Evolutionary conservation across 2,797 vertebrate species (phyloP).

Genomic region (Glyptemys insculpta): DNA sequence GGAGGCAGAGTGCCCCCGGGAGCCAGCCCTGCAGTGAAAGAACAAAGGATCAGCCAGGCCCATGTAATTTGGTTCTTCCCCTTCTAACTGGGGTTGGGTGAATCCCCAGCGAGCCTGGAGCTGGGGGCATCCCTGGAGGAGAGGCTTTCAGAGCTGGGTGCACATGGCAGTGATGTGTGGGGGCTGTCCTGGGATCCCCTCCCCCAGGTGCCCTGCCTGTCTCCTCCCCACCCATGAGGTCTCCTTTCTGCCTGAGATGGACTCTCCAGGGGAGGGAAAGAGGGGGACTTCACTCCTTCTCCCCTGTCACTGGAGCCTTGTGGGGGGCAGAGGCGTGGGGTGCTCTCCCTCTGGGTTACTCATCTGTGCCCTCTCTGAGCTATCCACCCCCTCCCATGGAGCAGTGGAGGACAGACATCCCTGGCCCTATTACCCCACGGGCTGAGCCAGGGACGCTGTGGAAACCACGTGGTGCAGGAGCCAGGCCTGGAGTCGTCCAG

Average conservation of each 20-base stretch:
- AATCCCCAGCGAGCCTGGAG: background rate
- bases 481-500: background rate
- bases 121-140: background rate
- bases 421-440: background rate
- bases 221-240: background rate
- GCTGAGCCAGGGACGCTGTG: background rate
- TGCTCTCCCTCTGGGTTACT: background rate
- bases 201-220: background rate
- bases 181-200: background rate
- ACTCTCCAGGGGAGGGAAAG: background rate
- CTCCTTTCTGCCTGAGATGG: background rate
- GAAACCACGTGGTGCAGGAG: background rate
- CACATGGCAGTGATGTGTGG: too few relatives aligned
- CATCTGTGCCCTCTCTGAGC: background rate
- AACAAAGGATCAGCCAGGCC: background rate
- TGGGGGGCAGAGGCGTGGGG: background rate
- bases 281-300: background rate
- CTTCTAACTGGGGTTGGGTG: background rate
- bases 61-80: background rate
- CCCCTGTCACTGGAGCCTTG: background rate
- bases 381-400: background rate
- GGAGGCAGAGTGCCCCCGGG: background rate
- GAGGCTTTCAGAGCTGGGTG: background rate
- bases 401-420: background rate
- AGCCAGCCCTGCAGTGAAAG: constrained; percentile 3